Conservation (phyloP, 2,113 vertebrate species). For the Ptilorrhoa leucosticta region DNA sequence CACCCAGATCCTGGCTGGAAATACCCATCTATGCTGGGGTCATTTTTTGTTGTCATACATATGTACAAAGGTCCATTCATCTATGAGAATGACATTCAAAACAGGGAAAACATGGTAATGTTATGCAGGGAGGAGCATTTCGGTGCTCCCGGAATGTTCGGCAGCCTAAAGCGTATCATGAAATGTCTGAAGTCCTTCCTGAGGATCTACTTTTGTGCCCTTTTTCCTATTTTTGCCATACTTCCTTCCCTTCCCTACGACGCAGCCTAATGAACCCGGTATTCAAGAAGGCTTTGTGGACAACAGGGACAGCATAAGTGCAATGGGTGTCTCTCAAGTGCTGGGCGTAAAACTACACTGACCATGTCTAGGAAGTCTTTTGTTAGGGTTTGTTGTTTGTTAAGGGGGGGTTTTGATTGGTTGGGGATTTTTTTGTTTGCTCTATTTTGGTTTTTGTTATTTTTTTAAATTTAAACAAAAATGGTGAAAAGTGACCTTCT, state of each 20-base stretch:
- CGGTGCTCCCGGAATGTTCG: not conserved
- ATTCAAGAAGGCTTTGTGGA: not conserved
- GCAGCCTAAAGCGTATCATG: not conserved
- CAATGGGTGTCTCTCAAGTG: not conserved
- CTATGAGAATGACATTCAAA: not conserved
- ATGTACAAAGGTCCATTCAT: not conserved
- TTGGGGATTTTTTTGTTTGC: not conserved
- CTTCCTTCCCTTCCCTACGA: not conserved
- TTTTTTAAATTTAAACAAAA: not conserved
- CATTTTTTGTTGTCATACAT: not conserved
- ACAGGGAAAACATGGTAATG: not conserved
- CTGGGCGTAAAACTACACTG: not conserved
- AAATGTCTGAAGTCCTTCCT: not conserved
- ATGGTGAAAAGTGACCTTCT: not conserved
- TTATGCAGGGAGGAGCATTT: not conserved
- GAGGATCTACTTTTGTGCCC: not conserved
- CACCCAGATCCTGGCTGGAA: not conserved
- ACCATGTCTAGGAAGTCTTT: not conserved
- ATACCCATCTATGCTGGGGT: not conserved
- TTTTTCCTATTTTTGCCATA: not conserved
- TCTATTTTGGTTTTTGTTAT: fast-evolving
- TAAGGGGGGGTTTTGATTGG: not conserved
- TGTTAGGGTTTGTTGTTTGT: not conserved
- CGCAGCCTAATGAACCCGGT: fast-evolving
- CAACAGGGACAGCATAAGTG: not conserved